Conservation (phyloP, 1,140 invertebrate genomes). For the Psix sp. region DNA sequence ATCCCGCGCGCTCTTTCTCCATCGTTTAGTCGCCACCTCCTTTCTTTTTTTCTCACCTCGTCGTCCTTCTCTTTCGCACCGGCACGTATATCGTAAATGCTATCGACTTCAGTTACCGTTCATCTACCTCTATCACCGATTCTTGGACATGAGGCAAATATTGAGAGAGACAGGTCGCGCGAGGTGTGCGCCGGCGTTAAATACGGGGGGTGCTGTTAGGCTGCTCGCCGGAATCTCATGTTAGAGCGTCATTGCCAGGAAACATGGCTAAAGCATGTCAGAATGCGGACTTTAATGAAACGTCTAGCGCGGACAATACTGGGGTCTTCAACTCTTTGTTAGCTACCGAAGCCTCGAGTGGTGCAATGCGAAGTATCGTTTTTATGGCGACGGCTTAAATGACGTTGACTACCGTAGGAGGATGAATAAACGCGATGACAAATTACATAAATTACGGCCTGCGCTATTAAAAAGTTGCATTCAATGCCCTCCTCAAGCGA, state of each 20-base stretch:
- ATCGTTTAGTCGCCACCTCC: constrained; percentile 10
- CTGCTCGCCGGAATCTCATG: too few species aligned
- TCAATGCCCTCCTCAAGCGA: constrained; percentile 35
- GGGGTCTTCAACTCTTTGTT: constrained; percentile 55
- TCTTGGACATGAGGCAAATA: too few species aligned
- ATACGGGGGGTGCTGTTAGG: too few species aligned
- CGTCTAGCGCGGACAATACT: constrained; percentile 46
- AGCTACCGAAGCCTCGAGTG: constrained; percentile 41
- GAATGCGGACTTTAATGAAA: constrained; percentile 49
- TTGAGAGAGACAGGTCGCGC: too few species aligned
- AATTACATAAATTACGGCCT: constrained; percentile 57
- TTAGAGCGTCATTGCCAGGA: constrained; percentile 21
- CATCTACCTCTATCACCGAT: constrained; percentile 29
- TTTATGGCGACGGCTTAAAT: constrained; percentile 55
- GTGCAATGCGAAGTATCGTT: constrained; percentile 57
- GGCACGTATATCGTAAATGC: constrained; percentile 10
- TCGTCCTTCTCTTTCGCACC: constrained; percentile 15
- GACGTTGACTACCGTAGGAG: constrained; percentile 54
- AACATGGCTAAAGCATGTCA: constrained; percentile 24
- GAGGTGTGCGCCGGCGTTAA: too few species aligned
- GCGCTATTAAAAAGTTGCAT: constrained; percentile 52
- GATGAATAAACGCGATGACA: constrained; percentile 58
- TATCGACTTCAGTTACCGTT: constrained; percentile 23
- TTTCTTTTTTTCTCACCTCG: constrained; percentile 11
- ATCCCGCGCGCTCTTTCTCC: constrained; percentile 40